A percentile compares a stretch with the other conserved stretches of the same genome.
phyloP scores from a whole-genome alignment of 2,797 vertebrate species.

The Acanthis flammea region DNA sequence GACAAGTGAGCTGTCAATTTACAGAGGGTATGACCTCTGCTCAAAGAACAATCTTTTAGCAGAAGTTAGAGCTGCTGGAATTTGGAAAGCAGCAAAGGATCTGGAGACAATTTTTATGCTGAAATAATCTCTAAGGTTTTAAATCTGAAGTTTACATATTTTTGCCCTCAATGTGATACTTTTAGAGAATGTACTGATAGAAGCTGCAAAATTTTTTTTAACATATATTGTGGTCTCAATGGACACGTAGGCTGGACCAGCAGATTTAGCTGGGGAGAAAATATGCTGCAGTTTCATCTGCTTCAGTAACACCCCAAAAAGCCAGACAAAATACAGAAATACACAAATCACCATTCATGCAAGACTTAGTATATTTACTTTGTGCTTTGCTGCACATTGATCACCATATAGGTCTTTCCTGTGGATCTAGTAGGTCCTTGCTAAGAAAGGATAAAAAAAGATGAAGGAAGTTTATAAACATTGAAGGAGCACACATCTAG shows the following conservation, averaged over 20 bases:
- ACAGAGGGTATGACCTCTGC: neutral
- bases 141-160: neutral
- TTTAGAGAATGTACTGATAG: neutral
- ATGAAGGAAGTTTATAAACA: neutral
- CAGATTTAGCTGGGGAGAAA: neutral
- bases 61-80: neutral
- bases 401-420: neutral
- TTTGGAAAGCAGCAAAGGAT: neutral
- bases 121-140: neutral
- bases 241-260: neutral
- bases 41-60: neutral
- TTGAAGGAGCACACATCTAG: fast-evolving
- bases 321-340: neutral
- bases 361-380: neutral
- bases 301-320: neutral
- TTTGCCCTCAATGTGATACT: neutral
- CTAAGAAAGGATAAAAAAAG: neutral
- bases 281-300: neutral
- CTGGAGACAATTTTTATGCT: neutral
- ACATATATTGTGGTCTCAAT: neutral
- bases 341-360: neutral
- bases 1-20: conserved; percentile 6
- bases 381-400: neutral
- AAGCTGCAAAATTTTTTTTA: neutral
- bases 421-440: neutral